Base-by-base conservation (phyloP, 1,140 invertebrate genomes). In the Drosophila kanapiae region DNA sequence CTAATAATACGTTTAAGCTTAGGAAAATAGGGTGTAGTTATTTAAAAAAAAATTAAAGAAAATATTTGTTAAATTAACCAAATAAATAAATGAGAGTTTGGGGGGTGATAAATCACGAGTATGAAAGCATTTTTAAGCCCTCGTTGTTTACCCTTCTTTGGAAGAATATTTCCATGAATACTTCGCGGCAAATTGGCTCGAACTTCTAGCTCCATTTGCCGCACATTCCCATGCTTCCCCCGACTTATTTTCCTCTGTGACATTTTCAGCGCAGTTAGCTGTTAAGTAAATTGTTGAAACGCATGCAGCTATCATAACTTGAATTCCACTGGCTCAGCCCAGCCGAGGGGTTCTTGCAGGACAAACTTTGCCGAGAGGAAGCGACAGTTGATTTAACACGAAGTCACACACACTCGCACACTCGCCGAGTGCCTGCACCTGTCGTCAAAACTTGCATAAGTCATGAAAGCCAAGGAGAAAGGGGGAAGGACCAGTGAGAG, bases 341-440 rank as follows among this genome's bases (percentile, higher is more conserved):
- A 23, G 49, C 58, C 18, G 31, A 38, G 64, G 45, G 64, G 43
- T 59, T 33, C 61, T 75, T 33, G 71, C 72, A 88, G 85, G 85
- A 81, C 77, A 75, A 87, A 87, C 72, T 87, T 87, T 87, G 78
- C 78, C 85, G 65, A 75, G 85, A 90, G 85, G 84, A 87, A 87
- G 77, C 87, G 84, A 90, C 84, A 88, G 84, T 88, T 87, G 84
- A 87, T 87, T 87, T 87, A 87, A 90, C 84, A 87, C 85, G 77
- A 68, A 68, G 47, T 65, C 71, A 57, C 57, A 60, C 14, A 33
- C 16, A 61, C n/a, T 63, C 47, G 63, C 53, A 65, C 29, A 14
- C 16, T 35, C n/a, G 58, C 43, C 49, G 40, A 63, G 53, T 53
- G 74, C 83, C 63, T 88, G 85, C 84, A 87, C 85, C 84, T 87